These are phyloP conservation scores for Drosophila multiciliata DNA, from an alignment of 2,888 invertebrate genomes.

Conservation along the genomic window DNA sequence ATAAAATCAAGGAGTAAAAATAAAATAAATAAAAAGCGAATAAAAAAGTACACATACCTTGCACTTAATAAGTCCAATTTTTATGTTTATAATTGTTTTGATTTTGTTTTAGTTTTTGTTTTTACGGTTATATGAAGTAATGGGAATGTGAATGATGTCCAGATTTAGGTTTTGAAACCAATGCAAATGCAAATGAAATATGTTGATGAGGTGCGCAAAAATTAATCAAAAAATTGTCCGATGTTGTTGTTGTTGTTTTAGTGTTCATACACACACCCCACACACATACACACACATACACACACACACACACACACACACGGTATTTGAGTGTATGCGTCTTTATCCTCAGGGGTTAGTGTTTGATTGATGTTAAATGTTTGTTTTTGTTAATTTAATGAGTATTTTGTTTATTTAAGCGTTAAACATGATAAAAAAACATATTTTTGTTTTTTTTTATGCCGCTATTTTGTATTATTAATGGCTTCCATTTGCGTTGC, in stretches of 20 bases:
- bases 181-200: conserved; percentile 46
- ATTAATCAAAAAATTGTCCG: conserved; percentile 27
- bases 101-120: conserved; percentile 17
- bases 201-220: conserved; percentile 58
- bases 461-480: conserved; percentile 44
- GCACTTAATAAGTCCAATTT: conserved; percentile 73
- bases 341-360: conserved; percentile 36
- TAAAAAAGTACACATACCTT: conserved; percentile 77
- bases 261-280: conserved; percentile 15
- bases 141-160: conserved; percentile 9
- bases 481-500: conserved; percentile 76
- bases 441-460: conserved; percentile 15
- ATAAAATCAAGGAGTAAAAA: conserved; percentile 16
- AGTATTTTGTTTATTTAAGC: conserved; percentile 46
- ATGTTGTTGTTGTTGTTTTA: conserved; percentile 18
- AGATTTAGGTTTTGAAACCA: neutral
- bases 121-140: neutral
- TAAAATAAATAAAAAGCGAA: conserved; percentile 45
- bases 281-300: conserved; percentile 8
- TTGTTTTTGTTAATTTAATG: conserved; percentile 34
- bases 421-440: conserved; percentile 30
- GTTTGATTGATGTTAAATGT: conserved; percentile 37
- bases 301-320: conserved; percentile 13
- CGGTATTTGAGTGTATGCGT: conserved; percentile 6
- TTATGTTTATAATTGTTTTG: conserved; percentile 26